phyloP scores from a whole-genome alignment of 2,888 invertebrate genomes.

The Graphium colonna region DNA sequence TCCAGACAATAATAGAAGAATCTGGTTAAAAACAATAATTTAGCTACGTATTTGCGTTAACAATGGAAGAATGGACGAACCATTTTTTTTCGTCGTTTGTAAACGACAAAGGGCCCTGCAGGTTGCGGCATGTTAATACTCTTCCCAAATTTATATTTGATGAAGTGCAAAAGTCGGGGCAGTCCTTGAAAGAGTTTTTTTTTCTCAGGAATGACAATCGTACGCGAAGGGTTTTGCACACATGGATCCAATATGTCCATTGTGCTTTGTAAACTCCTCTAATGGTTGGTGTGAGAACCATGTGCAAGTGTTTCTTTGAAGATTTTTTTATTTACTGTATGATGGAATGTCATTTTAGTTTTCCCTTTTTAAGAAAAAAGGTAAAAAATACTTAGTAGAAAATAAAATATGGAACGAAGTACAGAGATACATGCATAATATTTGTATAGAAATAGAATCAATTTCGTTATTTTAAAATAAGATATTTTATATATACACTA shows the following conservation, averaged over 20 bases:
- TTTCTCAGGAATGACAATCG: conserved; percentile 55
- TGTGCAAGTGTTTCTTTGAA: conserved; percentile 32
- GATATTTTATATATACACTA: background rate
- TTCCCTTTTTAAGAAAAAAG: conserved; percentile 11
- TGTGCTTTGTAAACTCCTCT: conserved; percentile 54
- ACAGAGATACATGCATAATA: no score
- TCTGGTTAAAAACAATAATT: conserved; percentile 69
- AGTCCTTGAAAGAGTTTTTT: conserved; percentile 58
- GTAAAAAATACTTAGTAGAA: no score
- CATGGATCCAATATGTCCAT: conserved; percentile 71
- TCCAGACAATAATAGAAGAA: conserved; percentile 49
- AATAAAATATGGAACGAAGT: conserved; percentile 17
- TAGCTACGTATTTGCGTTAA: conserved; percentile 47
- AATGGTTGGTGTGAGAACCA: conserved; percentile 60
- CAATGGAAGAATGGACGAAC: conserved; percentile 47
- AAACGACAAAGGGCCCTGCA: conserved; percentile 52
- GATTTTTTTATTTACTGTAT: conserved; percentile 18
- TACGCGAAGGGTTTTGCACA: conserved; percentile 66
- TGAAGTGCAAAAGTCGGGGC: conserved; percentile 74
- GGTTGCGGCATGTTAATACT: conserved; percentile 63
- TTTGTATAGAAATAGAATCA: no score
- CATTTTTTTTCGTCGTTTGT: conserved; percentile 48
- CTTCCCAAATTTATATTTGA: conserved; percentile 73
- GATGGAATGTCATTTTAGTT: conserved; percentile 2
- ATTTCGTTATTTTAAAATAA: conserved; percentile 34